Evolutionary conservation across 2,888 invertebrate species (phyloP).

Genomic region (Heliconius ismenius): DNA sequence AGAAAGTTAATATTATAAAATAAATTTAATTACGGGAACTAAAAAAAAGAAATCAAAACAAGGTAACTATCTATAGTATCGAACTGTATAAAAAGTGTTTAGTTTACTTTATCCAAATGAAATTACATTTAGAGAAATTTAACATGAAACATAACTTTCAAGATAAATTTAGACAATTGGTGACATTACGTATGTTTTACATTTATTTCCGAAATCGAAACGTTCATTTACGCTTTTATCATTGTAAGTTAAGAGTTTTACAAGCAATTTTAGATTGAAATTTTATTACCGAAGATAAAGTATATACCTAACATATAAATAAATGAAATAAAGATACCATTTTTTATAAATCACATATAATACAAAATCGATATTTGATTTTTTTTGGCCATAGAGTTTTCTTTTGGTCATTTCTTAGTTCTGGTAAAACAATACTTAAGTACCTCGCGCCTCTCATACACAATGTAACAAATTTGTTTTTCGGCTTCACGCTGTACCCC

Average conservation of each 20-base stretch:
- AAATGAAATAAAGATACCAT: constrained; percentile 13
- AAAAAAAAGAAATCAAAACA: too few relatives aligned
- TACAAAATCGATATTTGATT: background rate
- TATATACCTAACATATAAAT: background rate
- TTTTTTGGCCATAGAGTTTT: background rate
- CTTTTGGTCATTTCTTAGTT: background rate
- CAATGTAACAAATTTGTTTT: background rate
- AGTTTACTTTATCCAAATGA: background rate
- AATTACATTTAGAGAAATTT: background rate
- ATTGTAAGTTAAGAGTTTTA: constrained; percentile 23
- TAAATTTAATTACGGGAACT: too few relatives aligned
- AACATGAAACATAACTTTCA: constrained; percentile 1
- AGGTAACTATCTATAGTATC: too few relatives aligned
- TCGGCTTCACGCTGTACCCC: too few relatives aligned
- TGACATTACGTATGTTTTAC: constrained; percentile 9
- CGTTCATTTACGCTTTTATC: constrained; percentile 9
- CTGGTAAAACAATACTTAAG: too few relatives aligned
- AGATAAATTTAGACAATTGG: constrained; percentile 19
- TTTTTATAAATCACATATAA: background rate
- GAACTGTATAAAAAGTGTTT: background rate
- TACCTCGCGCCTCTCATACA: too few relatives aligned
- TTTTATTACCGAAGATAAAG: constrained; percentile 7
- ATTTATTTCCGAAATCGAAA: background rate
- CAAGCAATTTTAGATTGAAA: constrained; percentile 26
- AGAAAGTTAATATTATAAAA: too few relatives aligned